A percentile compares a stretch with the other conserved stretches of the same genome.
These are phyloP conservation scores for Sycobia sp. DNA, from an alignment of 1,140 invertebrate species.

Conservation along the genomic window DNA sequence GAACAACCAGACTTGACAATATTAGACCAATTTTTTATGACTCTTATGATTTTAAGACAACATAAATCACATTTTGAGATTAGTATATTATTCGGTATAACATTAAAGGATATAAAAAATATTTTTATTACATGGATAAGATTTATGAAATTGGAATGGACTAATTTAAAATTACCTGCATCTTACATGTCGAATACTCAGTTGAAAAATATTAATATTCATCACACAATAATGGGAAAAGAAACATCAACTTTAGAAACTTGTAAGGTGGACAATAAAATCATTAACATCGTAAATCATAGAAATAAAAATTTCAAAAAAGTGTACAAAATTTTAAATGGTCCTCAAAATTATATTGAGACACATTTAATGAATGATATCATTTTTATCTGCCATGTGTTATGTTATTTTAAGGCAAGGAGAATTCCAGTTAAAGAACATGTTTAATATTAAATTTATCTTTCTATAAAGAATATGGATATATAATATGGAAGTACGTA, in stretches of 20 bases:
- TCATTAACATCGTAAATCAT: background rate
- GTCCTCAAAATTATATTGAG: slow-evolving; percentile 8
- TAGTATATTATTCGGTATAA: slow-evolving; percentile 15
- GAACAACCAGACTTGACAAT: background rate
- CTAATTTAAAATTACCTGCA: background rate
- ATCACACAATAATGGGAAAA: background rate
- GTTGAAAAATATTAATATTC: background rate
- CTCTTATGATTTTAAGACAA: background rate
- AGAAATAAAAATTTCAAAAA: background rate
- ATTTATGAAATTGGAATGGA: slow-evolving; percentile 11
- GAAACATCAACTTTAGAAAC: background rate
- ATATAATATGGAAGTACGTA: no score
- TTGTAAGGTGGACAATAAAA: background rate
- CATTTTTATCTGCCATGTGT: background rate
- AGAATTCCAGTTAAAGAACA: background rate
- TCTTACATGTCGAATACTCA: no score
- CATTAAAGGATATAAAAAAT: slow-evolving; percentile 14
- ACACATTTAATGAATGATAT: slow-evolving; percentile 7
- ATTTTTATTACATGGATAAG: slow-evolving; percentile 14
- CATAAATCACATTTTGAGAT: slow-evolving; percentile 19
- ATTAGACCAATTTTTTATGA: slow-evolving; percentile 9
- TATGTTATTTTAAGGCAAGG: slow-evolving; percentile 3
- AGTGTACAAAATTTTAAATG: slow-evolving; percentile 12
- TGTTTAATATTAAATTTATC: no score
- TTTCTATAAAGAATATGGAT: no score